Conservation (phyloP, 2,888 invertebrate genomes). For the Caenorhabditis sulstoni region DNA sequence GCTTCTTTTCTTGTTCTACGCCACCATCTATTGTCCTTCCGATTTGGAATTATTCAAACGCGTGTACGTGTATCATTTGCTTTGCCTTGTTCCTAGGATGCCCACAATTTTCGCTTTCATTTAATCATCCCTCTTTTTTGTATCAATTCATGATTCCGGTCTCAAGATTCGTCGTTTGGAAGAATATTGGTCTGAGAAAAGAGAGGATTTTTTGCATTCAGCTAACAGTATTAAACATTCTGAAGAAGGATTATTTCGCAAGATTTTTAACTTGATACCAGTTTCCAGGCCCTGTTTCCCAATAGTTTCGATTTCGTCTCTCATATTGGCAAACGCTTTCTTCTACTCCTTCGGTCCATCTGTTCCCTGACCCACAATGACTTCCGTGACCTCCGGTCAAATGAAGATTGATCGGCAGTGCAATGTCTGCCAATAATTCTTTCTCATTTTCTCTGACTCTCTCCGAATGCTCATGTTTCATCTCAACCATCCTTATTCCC, state of each 20-base stretch:
- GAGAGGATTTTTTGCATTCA: not conserved
- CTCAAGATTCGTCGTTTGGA: constrained; percentile 20
- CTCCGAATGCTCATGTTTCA: no score
- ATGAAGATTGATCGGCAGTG: no score
- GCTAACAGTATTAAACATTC: not conserved
- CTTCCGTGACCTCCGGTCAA: no score
- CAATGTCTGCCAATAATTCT: not conserved
- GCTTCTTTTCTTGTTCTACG: constrained; percentile 32
- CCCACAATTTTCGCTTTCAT: constrained; percentile 38
- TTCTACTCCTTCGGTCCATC: no score
- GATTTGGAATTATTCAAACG: constrained; percentile 58
- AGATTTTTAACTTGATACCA: no score
- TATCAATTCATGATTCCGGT: constrained; percentile 54
- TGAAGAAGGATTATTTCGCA: constrained; percentile 8
- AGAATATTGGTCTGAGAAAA: not conserved
- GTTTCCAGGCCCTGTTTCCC: no score
- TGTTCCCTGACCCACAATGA: no score
- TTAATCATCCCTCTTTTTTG: constrained; percentile 53
- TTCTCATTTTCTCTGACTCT: not conserved
- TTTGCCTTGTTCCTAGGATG: constrained; percentile 29
- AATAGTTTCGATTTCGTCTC: not conserved
- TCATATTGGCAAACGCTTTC: not conserved
- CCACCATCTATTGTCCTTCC: constrained; percentile 48
- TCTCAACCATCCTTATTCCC: not conserved
- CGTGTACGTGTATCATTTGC: constrained; percentile 46